phyloP scores from a whole-genome alignment of 1,140 invertebrate species.

The Drosophila auraria region DNA sequence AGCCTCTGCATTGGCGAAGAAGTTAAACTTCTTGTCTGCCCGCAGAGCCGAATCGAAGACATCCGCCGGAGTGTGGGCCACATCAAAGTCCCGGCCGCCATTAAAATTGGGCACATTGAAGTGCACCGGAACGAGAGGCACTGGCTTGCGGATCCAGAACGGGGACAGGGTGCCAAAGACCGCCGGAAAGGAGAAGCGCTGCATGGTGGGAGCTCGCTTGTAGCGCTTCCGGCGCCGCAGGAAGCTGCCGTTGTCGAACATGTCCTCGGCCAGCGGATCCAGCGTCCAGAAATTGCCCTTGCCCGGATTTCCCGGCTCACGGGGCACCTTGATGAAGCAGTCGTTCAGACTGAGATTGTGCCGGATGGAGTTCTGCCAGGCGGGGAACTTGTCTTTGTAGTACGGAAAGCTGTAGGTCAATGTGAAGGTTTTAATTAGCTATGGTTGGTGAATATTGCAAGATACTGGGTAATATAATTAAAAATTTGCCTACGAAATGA shows the following conservation, averaged over 20 bases:
- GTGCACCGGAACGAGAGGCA: conserved; percentile 85
- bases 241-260: conserved; percentile 99
- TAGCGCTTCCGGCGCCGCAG: conserved; percentile 97
- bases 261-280: conserved; percentile 98
- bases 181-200: conserved; percentile 85
- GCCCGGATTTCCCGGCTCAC: conserved; percentile 98
- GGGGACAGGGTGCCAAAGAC: conserved; percentile 84
- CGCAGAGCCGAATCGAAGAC: conserved; percentile 72
- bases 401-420: conserved; percentile 91
- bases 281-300: conserved; percentile 99
- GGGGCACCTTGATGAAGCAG: conserved; percentile 99
- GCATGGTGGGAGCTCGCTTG: conserved; percentile 90
- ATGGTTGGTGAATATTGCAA: too few species aligned
- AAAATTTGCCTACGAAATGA: too few species aligned
- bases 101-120: conserved; percentile 83
- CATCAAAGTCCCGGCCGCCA: conserved; percentile 76
- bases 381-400: conserved; percentile 97
- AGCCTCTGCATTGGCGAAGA: conserved; percentile 80
- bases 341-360: conserved; percentile 99
- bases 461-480: background rate
- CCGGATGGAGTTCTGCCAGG: conserved; percentile 98
- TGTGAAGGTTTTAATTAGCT: background rate
- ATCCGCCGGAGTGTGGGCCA: conserved; percentile 75
- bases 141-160: conserved; percentile 86
- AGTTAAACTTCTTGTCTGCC: conserved; percentile 82